Evolutionary conservation across 2,113 vertebrate species (phyloP).

Genomic region (Grammomys dolichurus): DNA sequence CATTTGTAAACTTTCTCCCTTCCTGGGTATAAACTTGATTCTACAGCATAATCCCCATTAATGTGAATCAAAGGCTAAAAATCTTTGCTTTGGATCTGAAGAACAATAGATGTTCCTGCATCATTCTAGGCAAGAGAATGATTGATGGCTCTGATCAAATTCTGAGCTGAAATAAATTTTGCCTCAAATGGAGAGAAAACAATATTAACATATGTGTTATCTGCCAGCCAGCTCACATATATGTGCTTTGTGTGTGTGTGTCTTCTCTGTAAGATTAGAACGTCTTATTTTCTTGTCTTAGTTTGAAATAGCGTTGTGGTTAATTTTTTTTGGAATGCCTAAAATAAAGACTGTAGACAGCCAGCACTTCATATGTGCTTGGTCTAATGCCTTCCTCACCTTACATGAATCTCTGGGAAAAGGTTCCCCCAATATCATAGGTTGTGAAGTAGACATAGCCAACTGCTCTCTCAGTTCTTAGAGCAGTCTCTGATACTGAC

Average conservation of each 20-base stretch:
- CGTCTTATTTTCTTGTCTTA: constrained; percentile 29
- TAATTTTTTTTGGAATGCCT: constrained; percentile 22
- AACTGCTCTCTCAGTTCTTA: constrained; percentile 63
- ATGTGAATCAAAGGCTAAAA: constrained; percentile 43
- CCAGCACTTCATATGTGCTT: background rate
- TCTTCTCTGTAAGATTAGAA: background rate
- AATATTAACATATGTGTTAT: background rate
- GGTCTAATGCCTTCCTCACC: background rate
- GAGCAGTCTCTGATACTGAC: constrained; percentile 63
- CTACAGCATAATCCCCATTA: background rate
- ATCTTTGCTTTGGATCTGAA: constrained; percentile 38
- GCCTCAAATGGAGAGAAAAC: constrained; percentile 64
- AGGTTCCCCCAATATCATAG: background rate
- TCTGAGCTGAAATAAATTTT: constrained; percentile 73
- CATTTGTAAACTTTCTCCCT: constrained; percentile 3
- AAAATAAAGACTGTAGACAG: background rate
- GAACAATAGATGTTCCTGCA: background rate
- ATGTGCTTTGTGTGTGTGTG: background rate
- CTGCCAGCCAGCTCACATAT: background rate
- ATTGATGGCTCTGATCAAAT: constrained; percentile 61
- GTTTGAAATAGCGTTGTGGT: constrained; percentile 48
- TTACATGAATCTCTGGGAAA: constrained; percentile 56
- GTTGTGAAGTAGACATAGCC: constrained; percentile 60
- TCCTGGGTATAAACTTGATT: background rate
- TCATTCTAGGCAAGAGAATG: constrained; percentile 60